Percentiles rank a stretch among this genome's conserved stretches.
Conservation (phyloP, 2,888 invertebrate genomes). For the Nymphalis urticae region DNA sequence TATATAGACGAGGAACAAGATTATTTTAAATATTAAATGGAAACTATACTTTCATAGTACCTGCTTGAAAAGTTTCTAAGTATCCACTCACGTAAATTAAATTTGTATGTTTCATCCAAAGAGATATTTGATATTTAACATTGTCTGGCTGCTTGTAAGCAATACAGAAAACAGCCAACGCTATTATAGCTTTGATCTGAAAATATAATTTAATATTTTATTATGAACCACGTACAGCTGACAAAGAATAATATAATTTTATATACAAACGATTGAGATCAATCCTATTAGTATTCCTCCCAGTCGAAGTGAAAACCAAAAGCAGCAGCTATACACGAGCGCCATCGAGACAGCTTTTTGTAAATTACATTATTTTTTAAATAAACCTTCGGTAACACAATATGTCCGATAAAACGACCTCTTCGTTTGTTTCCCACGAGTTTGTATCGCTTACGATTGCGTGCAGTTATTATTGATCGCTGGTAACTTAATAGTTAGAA, state of each 20-base stretch:
- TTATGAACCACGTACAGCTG: background rate
- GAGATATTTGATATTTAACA: conserved; percentile 49
- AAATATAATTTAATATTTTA: conserved; percentile 30
- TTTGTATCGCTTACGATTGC: conserved; percentile 22
- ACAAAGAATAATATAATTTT: background rate
- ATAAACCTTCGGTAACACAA: background rate
- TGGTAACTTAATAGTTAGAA: conserved; percentile 17
- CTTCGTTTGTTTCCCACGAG: background rate
- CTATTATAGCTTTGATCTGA: conserved; percentile 59
- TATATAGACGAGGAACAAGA: too few relatives aligned
- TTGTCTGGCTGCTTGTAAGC: conserved; percentile 49
- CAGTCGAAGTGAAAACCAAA: conserved; percentile 74
- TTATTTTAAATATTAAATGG: too few relatives aligned
- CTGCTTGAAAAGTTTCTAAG: conserved; percentile 53
- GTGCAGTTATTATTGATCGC: conserved; percentile 33
- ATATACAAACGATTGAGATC: conserved; percentile 58
- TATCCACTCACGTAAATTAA: conserved; percentile 59
- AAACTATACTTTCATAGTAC: conserved; percentile 39
- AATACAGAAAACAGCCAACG: conserved; percentile 50
- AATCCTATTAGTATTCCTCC: conserved; percentile 70
- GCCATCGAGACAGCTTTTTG: conserved; percentile 52
- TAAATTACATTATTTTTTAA: background rate
- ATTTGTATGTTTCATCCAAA: conserved; percentile 53
- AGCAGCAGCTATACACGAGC: conserved; percentile 73
- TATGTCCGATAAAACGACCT: too few relatives aligned